Evolutionary conservation across 53 echinoderm and acorn worm genomes (phyloP).

Genomic region (Apostichopus leukothele): DNA sequence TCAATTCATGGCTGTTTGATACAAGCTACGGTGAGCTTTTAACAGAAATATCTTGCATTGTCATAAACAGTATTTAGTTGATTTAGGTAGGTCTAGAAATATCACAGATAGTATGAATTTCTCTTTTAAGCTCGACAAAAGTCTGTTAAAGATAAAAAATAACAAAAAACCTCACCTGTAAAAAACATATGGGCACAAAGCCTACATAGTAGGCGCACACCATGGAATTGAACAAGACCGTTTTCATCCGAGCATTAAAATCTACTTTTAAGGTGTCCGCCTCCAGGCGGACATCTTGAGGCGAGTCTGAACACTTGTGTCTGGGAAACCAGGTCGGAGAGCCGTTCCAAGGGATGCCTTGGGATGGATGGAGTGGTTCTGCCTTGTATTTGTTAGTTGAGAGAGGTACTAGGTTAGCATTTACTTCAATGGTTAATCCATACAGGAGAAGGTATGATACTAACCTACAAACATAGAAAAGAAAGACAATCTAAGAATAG

Average conservation of each 20-base stretch:
- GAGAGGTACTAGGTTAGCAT: constrained; percentile 59
- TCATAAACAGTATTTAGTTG: no score
- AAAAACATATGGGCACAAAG: constrained; percentile 96
- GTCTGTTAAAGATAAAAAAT: no score
- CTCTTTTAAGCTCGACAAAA: no score
- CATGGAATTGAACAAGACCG: constrained; percentile 97
- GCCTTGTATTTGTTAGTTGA: constrained; percentile 39
- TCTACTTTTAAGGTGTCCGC: constrained; percentile 89
- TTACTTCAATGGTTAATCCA: constrained; percentile 90
- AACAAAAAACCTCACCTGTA: constrained; percentile 68
- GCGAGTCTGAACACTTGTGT: constrained; percentile 89
- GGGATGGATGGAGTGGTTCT: not conserved
- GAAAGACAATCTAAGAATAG: not conserved
- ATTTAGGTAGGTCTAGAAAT: no score
- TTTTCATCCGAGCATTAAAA: constrained; percentile 92
- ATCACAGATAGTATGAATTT: no score
- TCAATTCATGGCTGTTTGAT: no score
- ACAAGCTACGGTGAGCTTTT: no score
- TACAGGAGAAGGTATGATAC: constrained; percentile 96
- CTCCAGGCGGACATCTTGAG: constrained; percentile 74
- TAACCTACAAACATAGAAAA: constrained; percentile 52
- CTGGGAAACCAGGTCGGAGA: constrained; percentile 38
- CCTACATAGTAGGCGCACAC: constrained; percentile 99
- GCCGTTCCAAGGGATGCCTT: constrained; percentile 57
- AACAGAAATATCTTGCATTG: no score